Percentiles rank a stretch among this genome's conserved stretches.
These are phyloP conservation scores for Halocynthia aurantium DNA, from an alignment of 23 tunicate species.

Conservation along the genomic window DNA sequence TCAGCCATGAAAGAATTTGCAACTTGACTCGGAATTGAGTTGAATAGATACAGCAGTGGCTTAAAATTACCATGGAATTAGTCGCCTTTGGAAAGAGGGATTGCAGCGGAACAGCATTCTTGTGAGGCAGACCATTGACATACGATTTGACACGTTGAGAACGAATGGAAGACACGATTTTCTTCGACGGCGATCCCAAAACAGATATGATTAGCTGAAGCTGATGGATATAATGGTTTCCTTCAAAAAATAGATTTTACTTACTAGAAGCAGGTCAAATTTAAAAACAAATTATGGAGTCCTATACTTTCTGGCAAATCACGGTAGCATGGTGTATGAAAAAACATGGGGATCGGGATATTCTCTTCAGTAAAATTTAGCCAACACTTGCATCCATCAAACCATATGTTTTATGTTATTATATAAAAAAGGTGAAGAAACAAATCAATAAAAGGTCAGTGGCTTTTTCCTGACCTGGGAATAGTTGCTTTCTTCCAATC, in stretches of 20 bases:
- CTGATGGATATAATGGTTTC: conserved; percentile 80
- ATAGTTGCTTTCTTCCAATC: conserved; percentile 88
- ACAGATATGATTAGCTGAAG: conserved; percentile 80
- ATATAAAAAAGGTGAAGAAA: too few species aligned
- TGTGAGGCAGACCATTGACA: conserved; percentile 52
- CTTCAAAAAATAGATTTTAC: conserved; percentile 26
- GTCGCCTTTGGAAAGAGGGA: conserved; percentile 81
- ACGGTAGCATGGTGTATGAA: neutral
- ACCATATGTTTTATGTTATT: neutral
- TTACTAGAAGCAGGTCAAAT: neutral
- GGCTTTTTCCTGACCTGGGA: conserved; percentile 48
- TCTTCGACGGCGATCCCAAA: conserved; percentile 69
- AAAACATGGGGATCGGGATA: neutral
- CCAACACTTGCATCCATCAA: neutral
- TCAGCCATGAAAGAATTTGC: too few species aligned
- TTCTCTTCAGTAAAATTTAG: neutral
- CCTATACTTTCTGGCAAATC: neutral
- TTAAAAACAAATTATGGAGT: neutral
- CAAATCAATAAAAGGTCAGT: neutral
- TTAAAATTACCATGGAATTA: conserved; percentile 42
- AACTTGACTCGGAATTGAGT: too few species aligned
- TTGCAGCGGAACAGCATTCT: conserved; percentile 52
- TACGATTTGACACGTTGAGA: conserved; percentile 72
- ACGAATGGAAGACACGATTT: conserved; percentile 50
- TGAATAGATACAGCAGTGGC: too few species aligned